Percentiles rank a stretch among this genome's conserved stretches.
These are phyloP conservation scores for Prietella phreatophila DNA, from an alignment of 2,113 vertebrate genomes.

Conservation along the genomic window DNA sequence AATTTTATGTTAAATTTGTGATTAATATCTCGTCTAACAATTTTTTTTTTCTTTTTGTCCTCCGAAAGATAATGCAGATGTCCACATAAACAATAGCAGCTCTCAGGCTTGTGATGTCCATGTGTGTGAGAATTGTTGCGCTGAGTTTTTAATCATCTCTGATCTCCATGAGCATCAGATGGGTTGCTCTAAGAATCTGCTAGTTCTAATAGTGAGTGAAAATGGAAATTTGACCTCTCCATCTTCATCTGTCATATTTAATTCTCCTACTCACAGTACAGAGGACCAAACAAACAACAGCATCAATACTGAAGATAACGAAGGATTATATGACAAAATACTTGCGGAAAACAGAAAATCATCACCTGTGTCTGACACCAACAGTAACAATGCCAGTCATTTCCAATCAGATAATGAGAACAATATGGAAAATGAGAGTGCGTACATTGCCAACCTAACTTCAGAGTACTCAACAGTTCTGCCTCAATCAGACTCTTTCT, in stretches of 20 bases:
- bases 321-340: conserved; percentile 78
- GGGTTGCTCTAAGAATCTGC: conserved; percentile 96
- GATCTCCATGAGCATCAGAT: conserved; percentile 97
- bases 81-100: conserved; percentile 79
- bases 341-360: conserved; percentile 81
- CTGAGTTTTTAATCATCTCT: conserved; percentile 94
- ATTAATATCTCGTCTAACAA: neutral
- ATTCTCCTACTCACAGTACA: conserved; percentile 80
- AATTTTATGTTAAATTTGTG: neutral
- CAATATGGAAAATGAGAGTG: conserved; percentile 50
- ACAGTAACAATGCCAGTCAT: neutral
- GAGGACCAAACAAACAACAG: conserved; percentile 87
- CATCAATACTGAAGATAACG: conserved; percentile 82
- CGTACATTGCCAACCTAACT: conserved; percentile 79
- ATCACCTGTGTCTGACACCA: conserved; percentile 81
- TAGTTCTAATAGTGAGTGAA: conserved; percentile 97
- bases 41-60: conserved; percentile 50
- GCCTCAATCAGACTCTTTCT: conserved; percentile 90
- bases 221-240: conserved; percentile 79
- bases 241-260: conserved; percentile 82
- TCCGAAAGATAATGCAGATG: conserved; percentile 85
- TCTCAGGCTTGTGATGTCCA: conserved; percentile 87
- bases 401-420: conserved; percentile 23
- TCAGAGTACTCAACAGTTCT: conserved; percentile 67
- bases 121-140: conserved; percentile 96